Conservation (phyloP, 2,888 invertebrate species). For the Yponomeuta cagnagella region DNA sequence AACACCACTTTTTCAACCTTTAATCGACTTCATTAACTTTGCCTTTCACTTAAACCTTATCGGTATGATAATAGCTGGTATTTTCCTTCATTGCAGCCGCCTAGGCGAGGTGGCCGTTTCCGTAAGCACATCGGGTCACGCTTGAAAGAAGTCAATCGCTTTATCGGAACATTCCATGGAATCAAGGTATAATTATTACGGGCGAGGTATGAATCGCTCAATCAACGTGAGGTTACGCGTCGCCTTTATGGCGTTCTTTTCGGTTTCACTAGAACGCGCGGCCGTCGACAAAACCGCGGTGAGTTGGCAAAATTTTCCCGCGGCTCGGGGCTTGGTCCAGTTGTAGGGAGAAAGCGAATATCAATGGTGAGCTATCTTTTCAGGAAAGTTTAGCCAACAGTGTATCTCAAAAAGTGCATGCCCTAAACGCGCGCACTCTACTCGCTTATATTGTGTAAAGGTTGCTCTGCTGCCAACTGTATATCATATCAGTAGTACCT, state of each 20-base stretch:
- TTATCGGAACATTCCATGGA: conserved; percentile 5
- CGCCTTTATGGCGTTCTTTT: conserved; percentile 16
- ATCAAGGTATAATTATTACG: conserved; percentile 10
- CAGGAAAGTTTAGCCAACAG: no score
- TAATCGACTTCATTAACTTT: neutral
- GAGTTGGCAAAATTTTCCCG: conserved; percentile 44
- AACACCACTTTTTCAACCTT: no score
- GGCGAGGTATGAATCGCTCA: conserved; percentile 49
- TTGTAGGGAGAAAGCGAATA: neutral
- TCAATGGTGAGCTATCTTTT: neutral
- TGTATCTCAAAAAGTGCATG: no score
- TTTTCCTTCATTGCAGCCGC: neutral
- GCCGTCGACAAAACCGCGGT: conserved; percentile 42
- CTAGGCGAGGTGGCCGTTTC: neutral
- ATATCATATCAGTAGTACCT: no score
- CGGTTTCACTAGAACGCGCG: conserved; percentile 19
- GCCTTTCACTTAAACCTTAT: neutral
- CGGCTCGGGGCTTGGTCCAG: neutral
- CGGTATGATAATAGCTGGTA: neutral
- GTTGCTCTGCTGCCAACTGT: no score
- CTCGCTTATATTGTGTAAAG: no score
- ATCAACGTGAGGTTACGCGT: conserved; percentile 41
- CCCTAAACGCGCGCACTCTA: no score
- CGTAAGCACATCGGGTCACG: neutral
- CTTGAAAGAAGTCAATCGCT: conserved; percentile 1